Base-by-base conservation (phyloP, 1,140 invertebrate genomes). In the Gryllus bimaculatus region DNA sequence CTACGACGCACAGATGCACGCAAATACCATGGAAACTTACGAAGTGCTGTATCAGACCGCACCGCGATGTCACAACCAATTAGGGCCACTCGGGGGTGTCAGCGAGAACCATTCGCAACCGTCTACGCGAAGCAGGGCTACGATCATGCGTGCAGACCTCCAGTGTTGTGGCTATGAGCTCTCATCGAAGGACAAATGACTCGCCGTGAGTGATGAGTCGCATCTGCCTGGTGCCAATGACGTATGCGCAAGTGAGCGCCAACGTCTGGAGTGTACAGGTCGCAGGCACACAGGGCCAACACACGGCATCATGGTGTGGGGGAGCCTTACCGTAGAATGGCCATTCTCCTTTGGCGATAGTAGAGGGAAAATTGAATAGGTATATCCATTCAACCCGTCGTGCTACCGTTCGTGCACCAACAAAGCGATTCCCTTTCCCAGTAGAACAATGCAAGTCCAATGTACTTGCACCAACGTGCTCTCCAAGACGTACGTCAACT, bases 391-490 rank as follows among this genome's bases (percentile, higher is more conserved):
- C n/a, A n/a, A 8, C 3, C 39, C 76, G 76, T 77, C 21, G 76
- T 47, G 26, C 48, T 4, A 20, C 4, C 20, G 76, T 54, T 1
- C 76, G 76, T n/a, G n/a, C n/a, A n/a, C n/a, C n/a, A n/a, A n/a
- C n/a, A n/a, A n/a, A n/a, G n/a, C n/a, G n/a, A n/a, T n/a, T n/a
- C n/a, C n/a, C n/a, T n/a, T n/a, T n/a, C n/a, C n/a, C n/a, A n/a
- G n/a, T n/a, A n/a, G n/a, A n/a, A n/a, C n/a, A n/a, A n/a, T n/a
- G 47, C 76, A 2, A 48, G 76, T 8, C 39, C 76, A 12, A n/a
- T n/a, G n/a, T n/a, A n/a, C n/a, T n/a, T 77, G 20, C 76, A 6
- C 18, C 20, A 77, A 77, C 76, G 20, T 47, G 48, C 76, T 77
- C 39, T 77, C 47, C 76, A 48, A 47, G 76, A 3, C 8, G 21